Base-by-base conservation (phyloP, 1,140 invertebrate genomes). In the Caligus rogercresseyi region DNA sequence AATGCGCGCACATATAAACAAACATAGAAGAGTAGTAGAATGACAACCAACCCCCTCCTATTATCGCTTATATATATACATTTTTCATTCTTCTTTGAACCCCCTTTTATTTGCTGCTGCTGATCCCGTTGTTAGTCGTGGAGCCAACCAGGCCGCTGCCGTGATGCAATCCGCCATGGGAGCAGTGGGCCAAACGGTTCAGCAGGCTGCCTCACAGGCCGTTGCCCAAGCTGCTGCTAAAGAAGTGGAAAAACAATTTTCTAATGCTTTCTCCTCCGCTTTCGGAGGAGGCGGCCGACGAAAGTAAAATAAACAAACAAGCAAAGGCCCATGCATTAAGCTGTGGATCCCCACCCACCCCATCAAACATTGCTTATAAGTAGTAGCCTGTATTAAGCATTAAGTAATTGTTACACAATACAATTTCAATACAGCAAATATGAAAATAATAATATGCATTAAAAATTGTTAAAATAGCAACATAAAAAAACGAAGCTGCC, bases 241-340 rank as follows among this genome's bases (percentile, higher is more conserved):
- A 61, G 63, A 55, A 55, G 65, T 57, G 56, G 61, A 64, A 67
- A 66, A 51, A 57, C 64, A 16, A 59, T 23, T 56, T 25, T 56
- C 64, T 55, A 59, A 52, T 21, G 31, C 65, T 52, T 23, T 57
- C 67, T 21, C 67, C 66, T n/a, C 65, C 61, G 21, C 66, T 67
- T 25, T 63, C 7, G 52, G 61, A 19, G 53, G 53, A 26, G 16
- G 21, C 13, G 21, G 21, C 16, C 21, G 26, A 31, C 21, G 25
- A 15, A 26, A 31, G 25, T 43, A 60, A n/a, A 3, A 25, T 60
- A 14, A 60, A 2, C 21, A 31, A 15, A n/a, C 21, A 1, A 2
- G 21, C 16, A 23, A n/a, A 57, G 16, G n/a, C 23, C 16, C 3
- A 3, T 23, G 21, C 15, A 16, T 2, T 51, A 16, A n/a, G 2